phyloP scores from a whole-genome alignment of 2,113 vertebrate species.

The Rattus rattus region DNA sequence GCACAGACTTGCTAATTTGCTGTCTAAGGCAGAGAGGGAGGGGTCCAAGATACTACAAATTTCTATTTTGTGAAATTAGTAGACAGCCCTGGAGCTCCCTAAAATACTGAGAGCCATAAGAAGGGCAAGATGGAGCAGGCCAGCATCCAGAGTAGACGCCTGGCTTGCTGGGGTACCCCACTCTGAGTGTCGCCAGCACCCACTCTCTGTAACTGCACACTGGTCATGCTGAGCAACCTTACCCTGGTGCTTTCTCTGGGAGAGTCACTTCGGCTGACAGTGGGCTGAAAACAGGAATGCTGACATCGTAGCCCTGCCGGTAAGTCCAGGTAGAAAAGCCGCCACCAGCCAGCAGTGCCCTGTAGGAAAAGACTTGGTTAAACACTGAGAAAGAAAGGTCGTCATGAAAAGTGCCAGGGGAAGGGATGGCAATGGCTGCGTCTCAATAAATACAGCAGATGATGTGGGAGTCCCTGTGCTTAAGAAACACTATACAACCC shows the following conservation, averaged over 20 bases:
- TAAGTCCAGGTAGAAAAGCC: constrained; percentile 99
- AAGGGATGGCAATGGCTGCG: not conserved
- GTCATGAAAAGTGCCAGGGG: not conserved
- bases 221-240: constrained; percentile 72
- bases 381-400: not conserved
- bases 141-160: fast-evolving
- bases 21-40: not conserved
- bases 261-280: constrained; percentile 93
- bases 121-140: not conserved
- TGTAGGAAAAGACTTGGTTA: constrained; percentile 81
- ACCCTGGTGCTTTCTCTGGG: constrained; percentile 94
- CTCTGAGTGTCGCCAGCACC: fast-evolving
- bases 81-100: not conserved
- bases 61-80: not conserved
- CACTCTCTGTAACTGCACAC: too few species aligned
- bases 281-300: constrained; percentile 97
- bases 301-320: constrained; percentile 98
- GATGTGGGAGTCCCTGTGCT: not conserved
- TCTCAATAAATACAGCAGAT: not conserved
- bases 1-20: not conserved
- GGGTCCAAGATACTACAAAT: not conserved
- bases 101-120: not conserved
- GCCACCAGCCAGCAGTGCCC: constrained; percentile 96
- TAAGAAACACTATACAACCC: not conserved
- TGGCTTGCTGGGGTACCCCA: not conserved